Conservation (phyloP, 2,113 vertebrate species). For the Pachyramphus minor region DNA sequence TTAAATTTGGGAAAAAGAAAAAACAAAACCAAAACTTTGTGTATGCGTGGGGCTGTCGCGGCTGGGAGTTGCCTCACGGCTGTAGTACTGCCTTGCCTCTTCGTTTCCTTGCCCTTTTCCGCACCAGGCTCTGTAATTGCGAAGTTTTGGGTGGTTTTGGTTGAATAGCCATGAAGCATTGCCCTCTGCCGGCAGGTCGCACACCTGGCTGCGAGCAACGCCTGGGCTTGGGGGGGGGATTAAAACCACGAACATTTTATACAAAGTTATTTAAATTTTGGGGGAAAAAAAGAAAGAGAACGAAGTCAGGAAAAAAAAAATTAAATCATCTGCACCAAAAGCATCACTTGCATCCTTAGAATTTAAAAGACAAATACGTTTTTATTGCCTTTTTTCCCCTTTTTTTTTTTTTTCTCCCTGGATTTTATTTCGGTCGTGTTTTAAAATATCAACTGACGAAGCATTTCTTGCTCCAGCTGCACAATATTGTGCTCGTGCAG, state of each 20-base stretch:
- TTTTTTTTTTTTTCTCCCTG: rapidly evolving
- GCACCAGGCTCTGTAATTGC: rapidly evolving
- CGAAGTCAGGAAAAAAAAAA: background rate
- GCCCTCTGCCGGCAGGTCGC: conserved; percentile 38
- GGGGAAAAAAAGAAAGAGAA: rapidly evolving
- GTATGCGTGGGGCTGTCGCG: background rate
- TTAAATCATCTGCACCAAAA: background rate
- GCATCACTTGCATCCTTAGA: background rate
- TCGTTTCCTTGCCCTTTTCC: background rate
- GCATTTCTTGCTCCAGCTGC: background rate
- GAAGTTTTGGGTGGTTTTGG: background rate
- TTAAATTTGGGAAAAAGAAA: background rate
- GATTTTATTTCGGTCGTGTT: background rate
- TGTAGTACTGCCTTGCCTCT: background rate
- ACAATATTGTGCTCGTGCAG: background rate
- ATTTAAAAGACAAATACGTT: background rate
- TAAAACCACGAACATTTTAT: background rate
- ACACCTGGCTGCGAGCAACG: background rate
- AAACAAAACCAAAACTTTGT: background rate
- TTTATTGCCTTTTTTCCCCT: background rate
- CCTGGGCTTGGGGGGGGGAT: too few species aligned
- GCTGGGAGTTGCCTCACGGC: background rate
- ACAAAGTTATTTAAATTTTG: background rate
- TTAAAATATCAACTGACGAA: background rate
- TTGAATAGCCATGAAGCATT: conserved; percentile 13